phyloP scores from a whole-genome alignment of 2,113 vertebrate genomes.

The Pollimyrus isidori region DNA sequence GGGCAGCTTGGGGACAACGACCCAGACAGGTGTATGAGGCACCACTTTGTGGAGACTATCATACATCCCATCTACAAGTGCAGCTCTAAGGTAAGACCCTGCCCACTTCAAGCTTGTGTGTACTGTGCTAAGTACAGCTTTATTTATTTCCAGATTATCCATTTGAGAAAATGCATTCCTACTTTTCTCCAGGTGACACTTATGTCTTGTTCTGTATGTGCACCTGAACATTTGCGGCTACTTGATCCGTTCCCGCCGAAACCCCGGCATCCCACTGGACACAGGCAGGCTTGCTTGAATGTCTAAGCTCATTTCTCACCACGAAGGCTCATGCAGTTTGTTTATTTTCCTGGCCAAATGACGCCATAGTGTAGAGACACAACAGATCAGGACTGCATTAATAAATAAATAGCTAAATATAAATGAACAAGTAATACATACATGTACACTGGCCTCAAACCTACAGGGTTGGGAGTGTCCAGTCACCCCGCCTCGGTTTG shows the following conservation, averaged over 20 bases:
- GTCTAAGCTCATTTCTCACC: neutral
- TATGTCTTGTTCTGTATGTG: neutral
- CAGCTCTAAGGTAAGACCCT: conserved; percentile 80
- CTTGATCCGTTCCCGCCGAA: neutral
- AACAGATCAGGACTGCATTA: neutral
- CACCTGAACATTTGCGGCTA: neutral
- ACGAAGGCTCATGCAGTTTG: neutral
- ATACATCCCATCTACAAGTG: conserved; percentile 93
- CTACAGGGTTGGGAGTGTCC: neutral
- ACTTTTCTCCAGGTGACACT: neutral
- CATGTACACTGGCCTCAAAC: neutral
- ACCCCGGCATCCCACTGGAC: neutral
- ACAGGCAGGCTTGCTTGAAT: neutral
- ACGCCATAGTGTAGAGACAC: neutral
- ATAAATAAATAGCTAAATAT: neutral
- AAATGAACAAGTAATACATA: neutral
- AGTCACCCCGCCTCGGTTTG: neutral
- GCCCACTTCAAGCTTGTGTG: neutral
- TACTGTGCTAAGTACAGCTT: neutral
- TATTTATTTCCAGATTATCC: neutral
- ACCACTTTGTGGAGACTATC: conserved; percentile 95
- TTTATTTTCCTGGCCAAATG: neutral
- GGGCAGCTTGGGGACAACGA: conserved; percentile 71
- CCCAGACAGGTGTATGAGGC: conserved; percentile 87
- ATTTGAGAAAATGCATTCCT: neutral